These are phyloP conservation scores for Biston betularia DNA, from an alignment of 2,888 invertebrate genomes.

Conservation along the genomic window DNA sequence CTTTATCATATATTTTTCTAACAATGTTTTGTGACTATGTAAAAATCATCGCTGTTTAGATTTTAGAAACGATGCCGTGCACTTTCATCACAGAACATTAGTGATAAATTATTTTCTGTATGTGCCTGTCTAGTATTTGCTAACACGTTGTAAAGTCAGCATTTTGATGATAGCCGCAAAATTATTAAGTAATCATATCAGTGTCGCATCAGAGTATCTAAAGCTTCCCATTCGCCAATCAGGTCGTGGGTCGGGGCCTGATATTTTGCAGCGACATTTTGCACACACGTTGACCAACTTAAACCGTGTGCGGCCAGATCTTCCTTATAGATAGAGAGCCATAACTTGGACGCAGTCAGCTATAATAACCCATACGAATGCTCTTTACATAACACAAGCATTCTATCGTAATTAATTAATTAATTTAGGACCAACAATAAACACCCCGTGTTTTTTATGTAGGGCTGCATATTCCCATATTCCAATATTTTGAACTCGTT, in stretches of 20 bases:
- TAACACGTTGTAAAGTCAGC: slow-evolving; percentile 7
- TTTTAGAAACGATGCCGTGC: not conserved
- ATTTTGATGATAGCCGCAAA: not conserved
- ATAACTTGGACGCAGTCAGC: not conserved
- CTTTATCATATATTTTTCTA: too few species aligned
- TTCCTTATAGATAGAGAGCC: slow-evolving; percentile 49
- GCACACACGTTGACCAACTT: slow-evolving; percentile 71
- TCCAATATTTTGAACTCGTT: too few species aligned
- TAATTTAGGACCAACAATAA: too few species aligned
- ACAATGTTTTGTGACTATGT: not conserved
- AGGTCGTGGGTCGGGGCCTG: slow-evolving; percentile 73
- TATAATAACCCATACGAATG: not conserved
- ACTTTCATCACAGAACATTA: not conserved
- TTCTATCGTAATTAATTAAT: not conserved
- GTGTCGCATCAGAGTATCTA: slow-evolving; percentile 50
- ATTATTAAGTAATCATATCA: slow-evolving; percentile 32
- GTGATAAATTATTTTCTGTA: not conserved
- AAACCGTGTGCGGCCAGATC: slow-evolving; percentile 57
- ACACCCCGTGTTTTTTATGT: too few species aligned
- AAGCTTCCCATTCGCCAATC: slow-evolving; percentile 66
- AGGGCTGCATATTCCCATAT: too few species aligned
- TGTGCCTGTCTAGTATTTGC: not conserved
- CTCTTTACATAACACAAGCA: too few species aligned
- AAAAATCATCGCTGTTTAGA: not conserved
- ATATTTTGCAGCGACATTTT: slow-evolving; percentile 79